Evolutionary conservation across 2,113 vertebrate genomes (phyloP).

Genomic region (Gymnobelideus leadbeateri): DNA sequence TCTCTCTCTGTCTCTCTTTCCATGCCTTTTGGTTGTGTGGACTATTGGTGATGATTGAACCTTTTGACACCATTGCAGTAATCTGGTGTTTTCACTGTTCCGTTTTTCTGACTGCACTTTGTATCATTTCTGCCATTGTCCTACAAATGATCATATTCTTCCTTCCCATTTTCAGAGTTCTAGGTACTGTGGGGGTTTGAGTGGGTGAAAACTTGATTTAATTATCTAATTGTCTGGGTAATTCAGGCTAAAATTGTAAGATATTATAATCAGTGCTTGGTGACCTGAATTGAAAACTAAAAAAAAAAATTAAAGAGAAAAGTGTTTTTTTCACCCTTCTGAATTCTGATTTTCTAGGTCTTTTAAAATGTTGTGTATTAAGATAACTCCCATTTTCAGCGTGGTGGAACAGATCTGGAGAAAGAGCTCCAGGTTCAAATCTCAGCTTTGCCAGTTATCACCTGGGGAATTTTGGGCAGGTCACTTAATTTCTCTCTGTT

Average conservation of each 20-base stretch:
- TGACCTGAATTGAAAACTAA: not conserved
- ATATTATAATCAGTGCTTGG: not conserved
- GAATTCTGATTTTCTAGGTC: not conserved
- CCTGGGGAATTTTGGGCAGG: no score
- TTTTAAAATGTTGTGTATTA: not conserved
- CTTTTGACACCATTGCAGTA: not conserved
- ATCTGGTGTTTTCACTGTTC: not conserved
- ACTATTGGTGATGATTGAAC: not conserved
- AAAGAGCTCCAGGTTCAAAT: no score
- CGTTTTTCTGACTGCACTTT: not conserved
- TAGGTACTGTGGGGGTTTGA: no score
- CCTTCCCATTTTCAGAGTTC: not conserved
- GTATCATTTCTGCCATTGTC: no score
- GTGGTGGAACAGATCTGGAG: no score
- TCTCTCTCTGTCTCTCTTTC: not conserved
- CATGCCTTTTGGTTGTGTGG: not conserved
- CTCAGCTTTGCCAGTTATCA: no score
- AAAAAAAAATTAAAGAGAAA: not conserved
- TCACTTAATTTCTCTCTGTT: no score
- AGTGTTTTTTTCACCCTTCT: no score
- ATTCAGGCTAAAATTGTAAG: not conserved
- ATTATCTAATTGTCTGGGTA: not conserved
- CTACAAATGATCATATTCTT: not conserved
- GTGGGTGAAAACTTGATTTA: not conserved
- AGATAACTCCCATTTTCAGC: no score